Conservation (phyloP, 2,113 vertebrate species). For the Sterna hirundo region DNA sequence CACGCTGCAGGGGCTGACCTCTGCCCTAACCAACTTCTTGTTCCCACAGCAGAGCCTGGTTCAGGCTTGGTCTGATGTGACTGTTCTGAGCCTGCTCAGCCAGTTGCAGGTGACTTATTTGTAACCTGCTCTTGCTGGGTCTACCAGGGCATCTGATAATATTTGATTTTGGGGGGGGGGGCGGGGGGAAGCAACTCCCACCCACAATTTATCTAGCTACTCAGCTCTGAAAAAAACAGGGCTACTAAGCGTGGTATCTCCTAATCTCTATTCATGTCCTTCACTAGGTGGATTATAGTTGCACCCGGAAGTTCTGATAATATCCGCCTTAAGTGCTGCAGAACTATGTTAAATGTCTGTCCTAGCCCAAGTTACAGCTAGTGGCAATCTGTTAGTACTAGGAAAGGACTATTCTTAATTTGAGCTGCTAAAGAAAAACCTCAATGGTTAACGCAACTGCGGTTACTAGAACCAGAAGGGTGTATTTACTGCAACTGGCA, state of each 20-base stretch:
- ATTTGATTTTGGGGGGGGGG: neutral
- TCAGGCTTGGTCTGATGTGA: neutral
- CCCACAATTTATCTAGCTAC: neutral
- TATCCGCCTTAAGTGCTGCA: too few relatives aligned
- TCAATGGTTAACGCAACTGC: neutral
- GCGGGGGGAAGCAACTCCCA: too few relatives aligned
- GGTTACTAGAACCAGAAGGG: neutral
- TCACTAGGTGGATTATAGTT: neutral
- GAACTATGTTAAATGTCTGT: neutral
- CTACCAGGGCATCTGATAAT: neutral
- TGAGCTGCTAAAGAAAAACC: neutral
- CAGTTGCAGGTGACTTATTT: neutral
- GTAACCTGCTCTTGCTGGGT: neutral
- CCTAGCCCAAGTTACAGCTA: neutral
- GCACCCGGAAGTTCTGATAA: neutral
- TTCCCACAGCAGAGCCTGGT: neutral
- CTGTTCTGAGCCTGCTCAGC: neutral
- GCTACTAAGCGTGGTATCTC: neutral
- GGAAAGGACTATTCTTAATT: neutral
- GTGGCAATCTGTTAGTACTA: neutral
- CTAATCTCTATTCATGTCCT: neutral
- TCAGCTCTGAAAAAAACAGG: neutral
- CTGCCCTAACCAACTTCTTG: neutral
- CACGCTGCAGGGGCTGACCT: too few relatives aligned
- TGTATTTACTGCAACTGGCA: neutral